Base-by-base conservation (phyloP, 30 jellyfish, hydroid and myxozoan genomes). In the Turritopsis rubra region DNA sequence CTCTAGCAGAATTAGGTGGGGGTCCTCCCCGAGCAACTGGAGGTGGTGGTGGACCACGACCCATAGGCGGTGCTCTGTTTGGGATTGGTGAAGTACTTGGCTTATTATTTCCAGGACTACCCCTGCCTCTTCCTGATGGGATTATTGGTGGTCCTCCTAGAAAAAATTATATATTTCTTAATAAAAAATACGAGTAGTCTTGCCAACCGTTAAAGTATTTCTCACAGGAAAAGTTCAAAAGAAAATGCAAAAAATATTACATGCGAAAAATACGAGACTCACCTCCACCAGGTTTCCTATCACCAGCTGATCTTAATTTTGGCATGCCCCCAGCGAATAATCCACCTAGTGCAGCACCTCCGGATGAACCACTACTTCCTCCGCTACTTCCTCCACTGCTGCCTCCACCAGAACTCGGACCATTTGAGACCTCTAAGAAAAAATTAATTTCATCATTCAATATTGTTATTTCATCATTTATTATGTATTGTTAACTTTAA, bases 311-410 rank as follows among this genome's bases (percentile, higher is more conserved):
- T 18, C 86, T 25, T 20, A 82, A 86, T 72, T 82, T 82, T 7
- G 89, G 89, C 89, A 82, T 82, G 24, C 89, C 89, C 7, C 89
- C 89, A 18, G 89, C 89, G 5, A 82, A 82, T 29, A 82, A 27
- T n/a, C 89, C 89, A 18, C 86, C 85, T 18, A 82, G 21, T 13
- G 30, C 76, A 28, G 76, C 86, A 27, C 89, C 89, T 16, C 27
- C 24, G 7, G 87, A 25, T 29, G 87, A 86, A 5, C 87, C 87
- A 1, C 85, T 86, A 23, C 85, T 60, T 52, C 85, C 0, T 54
- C 76, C 89, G 41, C 87, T 80, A 1, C 76, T 77, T 28, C 85
- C 89, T 65, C 85, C 85, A n/a, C 81, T 21, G 8, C 85, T 78
- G 0, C 76, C 85, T 1, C 89, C 89, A 9, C 89, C 89, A 17